A percentile compares a stretch with the other conserved stretches of the same genome.
phyloP scores from a whole-genome alignment of 2,113 vertebrate genomes.

The Gopherus evgoodei region DNA sequence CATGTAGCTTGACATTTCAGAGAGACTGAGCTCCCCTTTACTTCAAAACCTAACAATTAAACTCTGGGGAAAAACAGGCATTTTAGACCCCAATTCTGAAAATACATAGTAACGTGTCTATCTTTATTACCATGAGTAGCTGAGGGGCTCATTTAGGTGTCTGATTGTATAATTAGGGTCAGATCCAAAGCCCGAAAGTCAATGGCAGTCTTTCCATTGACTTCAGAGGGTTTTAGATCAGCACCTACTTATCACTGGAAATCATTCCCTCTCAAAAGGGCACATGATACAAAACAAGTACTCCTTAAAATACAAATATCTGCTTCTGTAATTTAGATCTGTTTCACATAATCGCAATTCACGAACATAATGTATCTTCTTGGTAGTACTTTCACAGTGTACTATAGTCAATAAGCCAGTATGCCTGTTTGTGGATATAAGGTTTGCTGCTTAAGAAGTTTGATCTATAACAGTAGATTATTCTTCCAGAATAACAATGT shows the following conservation, averaged over 20 bases:
- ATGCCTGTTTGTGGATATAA: slow-evolving; percentile 42
- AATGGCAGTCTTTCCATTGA: not conserved
- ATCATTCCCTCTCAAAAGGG: not conserved
- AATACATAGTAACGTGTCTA: rapidly evolving
- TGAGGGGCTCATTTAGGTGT: not conserved
- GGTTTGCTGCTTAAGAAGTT: slow-evolving; percentile 28
- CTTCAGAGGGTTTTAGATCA: not conserved
- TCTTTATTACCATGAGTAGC: not conserved
- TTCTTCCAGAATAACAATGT: slow-evolving; percentile 57
- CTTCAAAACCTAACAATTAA: not conserved
- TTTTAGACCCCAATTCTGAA: not conserved
- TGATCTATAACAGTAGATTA: slow-evolving; percentile 40
- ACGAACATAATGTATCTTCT: slow-evolving; percentile 28
- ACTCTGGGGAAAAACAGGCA: not conserved
- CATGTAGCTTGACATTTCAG: not conserved
- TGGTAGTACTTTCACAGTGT: slow-evolving; percentile 48
- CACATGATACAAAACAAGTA: slow-evolving; percentile 20
- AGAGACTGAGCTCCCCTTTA: not conserved
- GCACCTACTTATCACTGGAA: not conserved
- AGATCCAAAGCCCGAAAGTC: not conserved
- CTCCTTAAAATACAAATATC: not conserved
- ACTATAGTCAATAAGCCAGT: slow-evolving; percentile 26
- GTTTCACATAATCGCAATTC: not conserved
- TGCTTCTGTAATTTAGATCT: not conserved
- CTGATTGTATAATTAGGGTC: not conserved